These are phyloP conservation scores for Xestia ashworthii DNA, from an alignment of 2,888 invertebrate genomes.

Conservation along the genomic window DNA sequence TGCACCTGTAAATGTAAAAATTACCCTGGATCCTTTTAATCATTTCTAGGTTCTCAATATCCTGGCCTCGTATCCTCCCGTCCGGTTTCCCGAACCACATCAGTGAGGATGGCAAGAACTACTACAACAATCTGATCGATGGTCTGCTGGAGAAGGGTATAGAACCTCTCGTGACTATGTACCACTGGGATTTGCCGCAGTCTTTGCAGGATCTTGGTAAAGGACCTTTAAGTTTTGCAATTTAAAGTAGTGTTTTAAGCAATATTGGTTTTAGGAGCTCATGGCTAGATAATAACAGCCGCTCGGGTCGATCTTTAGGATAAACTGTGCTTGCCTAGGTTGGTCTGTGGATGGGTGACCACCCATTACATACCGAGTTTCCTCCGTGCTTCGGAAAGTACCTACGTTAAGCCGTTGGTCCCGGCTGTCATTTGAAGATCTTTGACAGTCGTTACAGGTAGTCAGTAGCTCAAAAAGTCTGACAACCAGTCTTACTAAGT, in stretches of 20 bases:
- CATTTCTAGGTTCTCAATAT: background rate
- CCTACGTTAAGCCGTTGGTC: too few species aligned
- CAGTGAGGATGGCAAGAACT: background rate
- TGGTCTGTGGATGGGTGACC: too few species aligned
- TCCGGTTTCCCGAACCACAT: background rate
- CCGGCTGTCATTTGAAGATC: too few species aligned
- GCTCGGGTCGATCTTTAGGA: too few species aligned
- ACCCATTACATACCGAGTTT: too few species aligned
- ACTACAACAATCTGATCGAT: background rate
- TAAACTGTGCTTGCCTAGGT: too few species aligned
- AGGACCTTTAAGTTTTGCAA: background rate
- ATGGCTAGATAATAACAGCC: too few species aligned
- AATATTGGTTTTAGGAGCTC: background rate
- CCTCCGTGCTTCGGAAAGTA: too few species aligned
- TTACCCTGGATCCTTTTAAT: background rate
- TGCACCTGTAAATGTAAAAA: background rate
- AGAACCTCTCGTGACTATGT: background rate
- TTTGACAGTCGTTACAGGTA: too few species aligned
- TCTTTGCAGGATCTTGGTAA: background rate
- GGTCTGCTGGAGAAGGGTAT: slow-evolving; percentile 2
- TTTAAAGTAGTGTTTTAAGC: background rate
- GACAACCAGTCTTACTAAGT: too few species aligned
- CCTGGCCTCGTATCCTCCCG: slow-evolving; percentile 1
- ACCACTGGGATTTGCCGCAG: background rate
- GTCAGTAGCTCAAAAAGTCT: too few species aligned